Evolutionary conservation across 2,797 vertebrate species (phyloP).

Genomic region (Tenualosa thibaudeaui): DNA sequence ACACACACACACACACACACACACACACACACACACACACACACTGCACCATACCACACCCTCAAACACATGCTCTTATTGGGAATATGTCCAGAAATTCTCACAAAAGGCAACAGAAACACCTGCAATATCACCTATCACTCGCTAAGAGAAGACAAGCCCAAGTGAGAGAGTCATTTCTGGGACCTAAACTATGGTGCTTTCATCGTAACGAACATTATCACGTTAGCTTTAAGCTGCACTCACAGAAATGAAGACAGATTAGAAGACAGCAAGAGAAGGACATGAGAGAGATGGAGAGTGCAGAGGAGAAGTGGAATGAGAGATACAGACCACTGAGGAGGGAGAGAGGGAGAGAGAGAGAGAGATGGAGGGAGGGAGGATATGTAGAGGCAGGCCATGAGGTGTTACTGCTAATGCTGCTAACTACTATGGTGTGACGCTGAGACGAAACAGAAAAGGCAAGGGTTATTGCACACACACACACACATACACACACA

Average conservation of each 20-base stretch:
- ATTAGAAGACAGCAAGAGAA: no score
- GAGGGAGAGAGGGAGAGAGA: not conserved
- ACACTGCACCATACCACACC: not conserved
- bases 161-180: not conserved
- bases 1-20: constrained; percentile 9
- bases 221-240: no score
- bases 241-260: no score
- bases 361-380: not conserved
- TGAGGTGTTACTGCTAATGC: not conserved
- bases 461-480: not conserved
- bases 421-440: constrained; percentile 26
- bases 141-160: not conserved
- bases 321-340: no score
- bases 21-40: not conserved
- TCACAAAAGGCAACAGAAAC: not conserved
- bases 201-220: no score
- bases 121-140: not conserved
- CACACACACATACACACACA: not conserved
- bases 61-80: constrained; percentile 4
- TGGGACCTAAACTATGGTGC: no score
- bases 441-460: no score
- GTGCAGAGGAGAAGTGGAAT: no score
- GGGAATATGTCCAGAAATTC: not conserved
- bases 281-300: no score
- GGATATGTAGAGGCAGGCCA: not conserved